These are phyloP conservation scores for Andricus quercusramuli DNA, from an alignment of 2,888 invertebrate genomes.

Conservation along the genomic window DNA sequence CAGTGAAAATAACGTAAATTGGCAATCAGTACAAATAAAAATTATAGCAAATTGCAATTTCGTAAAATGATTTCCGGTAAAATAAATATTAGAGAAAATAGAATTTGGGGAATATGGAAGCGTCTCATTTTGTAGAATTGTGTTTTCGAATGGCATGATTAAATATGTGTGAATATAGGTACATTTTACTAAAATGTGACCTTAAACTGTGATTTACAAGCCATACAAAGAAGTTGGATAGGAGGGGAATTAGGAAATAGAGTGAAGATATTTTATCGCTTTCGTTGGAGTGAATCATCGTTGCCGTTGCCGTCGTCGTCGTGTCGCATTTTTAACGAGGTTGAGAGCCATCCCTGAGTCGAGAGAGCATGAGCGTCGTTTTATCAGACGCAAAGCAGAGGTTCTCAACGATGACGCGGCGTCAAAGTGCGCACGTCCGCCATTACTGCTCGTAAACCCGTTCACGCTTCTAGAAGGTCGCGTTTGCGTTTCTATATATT, in stretches of 20 bases:
- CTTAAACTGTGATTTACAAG: neutral
- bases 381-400: constrained; percentile 59
- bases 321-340: constrained; percentile 5
- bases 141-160: too few species aligned
- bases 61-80: too few species aligned
- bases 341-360: constrained; percentile 7
- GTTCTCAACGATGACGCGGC: constrained; percentile 69
- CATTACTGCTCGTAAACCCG: constrained; percentile 47
- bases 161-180: too few species aligned
- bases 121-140: too few species aligned
- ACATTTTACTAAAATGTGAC: neutral
- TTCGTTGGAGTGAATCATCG: constrained; percentile 15
- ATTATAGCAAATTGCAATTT: too few species aligned
- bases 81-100: too few species aligned
- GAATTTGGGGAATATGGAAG: too few species aligned
- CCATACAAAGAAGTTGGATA: neutral
- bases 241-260: neutral
- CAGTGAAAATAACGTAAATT: too few species aligned
- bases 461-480: constrained; percentile 27
- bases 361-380: constrained; percentile 10
- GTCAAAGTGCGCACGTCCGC: constrained; percentile 71
- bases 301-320: neutral
- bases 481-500: neutral
- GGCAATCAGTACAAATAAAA: too few species aligned
- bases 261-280: constrained; percentile 20